phyloP scores from a whole-genome alignment of 2,113 vertebrate genomes.

The Solea senegalensis region DNA sequence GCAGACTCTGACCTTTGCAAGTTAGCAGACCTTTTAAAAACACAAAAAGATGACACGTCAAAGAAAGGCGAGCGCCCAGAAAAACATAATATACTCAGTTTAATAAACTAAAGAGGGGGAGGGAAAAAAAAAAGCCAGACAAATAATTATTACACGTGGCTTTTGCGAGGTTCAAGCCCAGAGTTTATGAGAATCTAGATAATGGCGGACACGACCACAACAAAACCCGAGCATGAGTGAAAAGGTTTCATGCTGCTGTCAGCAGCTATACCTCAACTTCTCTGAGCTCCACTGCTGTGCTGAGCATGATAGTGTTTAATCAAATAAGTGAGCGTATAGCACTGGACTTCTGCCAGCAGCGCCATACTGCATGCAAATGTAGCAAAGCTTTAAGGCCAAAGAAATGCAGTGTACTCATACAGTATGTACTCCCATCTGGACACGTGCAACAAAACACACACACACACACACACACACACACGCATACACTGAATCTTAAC shows the following conservation, averaged over 20 bases:
- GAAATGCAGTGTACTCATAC: constrained; percentile 50
- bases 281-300: constrained; percentile 50
- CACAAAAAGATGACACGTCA: not conserved
- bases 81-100: not conserved
- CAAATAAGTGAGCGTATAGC: constrained; percentile 77
- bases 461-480: too few species aligned
- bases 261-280: constrained; percentile 48
- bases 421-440: constrained; percentile 67
- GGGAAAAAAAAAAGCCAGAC: not conserved
- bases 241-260: constrained; percentile 46
- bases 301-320: constrained; percentile 75
- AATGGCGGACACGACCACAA: constrained; percentile 10
- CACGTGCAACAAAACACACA: not conserved
- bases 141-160: not conserved
- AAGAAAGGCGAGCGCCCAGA: not conserved
- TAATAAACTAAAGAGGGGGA: not conserved
- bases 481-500: too few species aligned
- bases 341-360: constrained; percentile 68
- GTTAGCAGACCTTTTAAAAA: not conserved
- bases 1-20: not conserved
- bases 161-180: not conserved
- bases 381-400: constrained; percentile 56
- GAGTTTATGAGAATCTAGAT: constrained; percentile 7
- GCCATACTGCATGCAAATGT: constrained; percentile 72
- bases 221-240: constrained; percentile 16